These are phyloP conservation scores for Melanerpes formicivorus DNA, from an alignment of 2,113 vertebrate species.

Conservation along the genomic window DNA sequence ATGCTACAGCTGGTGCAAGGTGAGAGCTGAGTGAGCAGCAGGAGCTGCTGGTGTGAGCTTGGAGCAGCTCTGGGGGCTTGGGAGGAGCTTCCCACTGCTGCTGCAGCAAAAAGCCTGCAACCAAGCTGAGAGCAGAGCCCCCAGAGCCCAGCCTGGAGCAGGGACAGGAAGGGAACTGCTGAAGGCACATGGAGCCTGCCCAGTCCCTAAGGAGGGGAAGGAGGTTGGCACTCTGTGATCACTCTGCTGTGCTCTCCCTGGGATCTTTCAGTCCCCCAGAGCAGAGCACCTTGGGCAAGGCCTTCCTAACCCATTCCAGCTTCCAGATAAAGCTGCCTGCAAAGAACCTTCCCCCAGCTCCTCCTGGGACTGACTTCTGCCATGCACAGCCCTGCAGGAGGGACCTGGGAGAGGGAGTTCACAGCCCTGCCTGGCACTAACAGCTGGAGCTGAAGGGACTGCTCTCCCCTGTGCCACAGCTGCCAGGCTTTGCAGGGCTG, in stretches of 20 bases:
- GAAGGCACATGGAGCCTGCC: neutral
- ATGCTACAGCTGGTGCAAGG: neutral
- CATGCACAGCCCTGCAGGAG: neutral
- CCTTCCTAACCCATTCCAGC: neutral
- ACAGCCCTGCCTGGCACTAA: neutral
- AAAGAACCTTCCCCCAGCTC: neutral
- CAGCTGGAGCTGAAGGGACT: neutral
- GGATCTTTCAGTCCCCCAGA: neutral
- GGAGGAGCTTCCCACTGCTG: neutral
- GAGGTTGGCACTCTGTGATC: neutral
- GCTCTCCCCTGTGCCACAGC: neutral
- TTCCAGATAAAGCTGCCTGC: constrained; percentile 3
- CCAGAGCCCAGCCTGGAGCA: neutral
- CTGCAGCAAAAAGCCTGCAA: neutral
- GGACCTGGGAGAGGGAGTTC: neutral
- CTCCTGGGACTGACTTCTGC: neutral
- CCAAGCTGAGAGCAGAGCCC: neutral
- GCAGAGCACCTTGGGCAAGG: neutral
- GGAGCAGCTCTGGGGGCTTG: neutral
- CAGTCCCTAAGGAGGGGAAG: neutral
- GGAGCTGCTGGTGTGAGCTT: neutral
- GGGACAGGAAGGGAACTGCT: neutral
- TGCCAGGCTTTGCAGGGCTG: neutral
- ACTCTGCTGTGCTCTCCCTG: neutral
- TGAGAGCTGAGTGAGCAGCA: neutral